Percentiles rank a stretch among this genome's conserved stretches.
Conservation (phyloP, 2,113 vertebrate genomes). For the Mesitornis unicolor region DNA sequence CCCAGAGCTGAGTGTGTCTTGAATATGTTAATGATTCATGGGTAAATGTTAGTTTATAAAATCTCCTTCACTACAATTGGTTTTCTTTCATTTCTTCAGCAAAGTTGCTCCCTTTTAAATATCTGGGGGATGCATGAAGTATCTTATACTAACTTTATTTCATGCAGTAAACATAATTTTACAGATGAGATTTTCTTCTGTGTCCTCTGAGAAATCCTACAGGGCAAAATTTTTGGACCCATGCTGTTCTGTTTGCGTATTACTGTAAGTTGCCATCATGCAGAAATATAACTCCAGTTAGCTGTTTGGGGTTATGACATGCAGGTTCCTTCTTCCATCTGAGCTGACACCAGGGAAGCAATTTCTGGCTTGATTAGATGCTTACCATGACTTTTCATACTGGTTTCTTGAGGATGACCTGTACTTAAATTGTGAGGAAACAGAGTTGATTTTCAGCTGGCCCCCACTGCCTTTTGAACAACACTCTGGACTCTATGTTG, state of each 20-base stretch:
- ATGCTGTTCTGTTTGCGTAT: slow-evolving; percentile 7
- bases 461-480: slow-evolving; percentile 46
- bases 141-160: slow-evolving; percentile 21
- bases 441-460: slow-evolving; percentile 51
- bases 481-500: not conserved
- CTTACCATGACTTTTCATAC: slow-evolving; percentile 24
- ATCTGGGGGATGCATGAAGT: not conserved
- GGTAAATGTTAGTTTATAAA: not conserved
- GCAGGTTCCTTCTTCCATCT: slow-evolving; percentile 52
- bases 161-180: slow-evolving; percentile 10
- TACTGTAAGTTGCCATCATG: not conserved
- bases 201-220: slow-evolving; percentile 18
- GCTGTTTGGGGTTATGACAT: slow-evolving; percentile 12
- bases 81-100: not conserved
- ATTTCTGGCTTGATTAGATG: slow-evolving; percentile 67
- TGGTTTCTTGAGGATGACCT: slow-evolving; percentile 44
- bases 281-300: slow-evolving; percentile 5
- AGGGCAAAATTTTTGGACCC: slow-evolving; percentile 29
- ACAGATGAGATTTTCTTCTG: not conserved
- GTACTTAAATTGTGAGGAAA: slow-evolving; percentile 60
- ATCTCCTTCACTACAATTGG: not conserved
- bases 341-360: slow-evolving; percentile 37
- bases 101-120: not conserved
- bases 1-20: not conserved
- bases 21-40: not conserved